These are phyloP conservation scores for Todus mexicanus DNA, from an alignment of 2,797 vertebrate genomes.

Conservation along the genomic window DNA sequence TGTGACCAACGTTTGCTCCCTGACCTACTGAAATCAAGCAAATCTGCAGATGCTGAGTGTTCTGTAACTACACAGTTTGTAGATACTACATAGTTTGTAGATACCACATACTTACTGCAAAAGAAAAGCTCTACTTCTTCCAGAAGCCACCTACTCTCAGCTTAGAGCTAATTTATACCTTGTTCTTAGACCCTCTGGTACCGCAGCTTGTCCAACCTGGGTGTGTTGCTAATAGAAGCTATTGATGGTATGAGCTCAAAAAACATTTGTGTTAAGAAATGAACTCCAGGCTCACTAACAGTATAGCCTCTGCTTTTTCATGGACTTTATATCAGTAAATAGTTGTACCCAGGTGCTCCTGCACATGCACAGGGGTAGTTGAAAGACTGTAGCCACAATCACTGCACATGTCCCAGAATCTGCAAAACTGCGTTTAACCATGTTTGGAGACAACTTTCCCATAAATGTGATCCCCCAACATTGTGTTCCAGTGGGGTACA, in stretches of 20 bases:
- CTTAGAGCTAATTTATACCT: not conserved
- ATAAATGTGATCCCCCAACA: not conserved
- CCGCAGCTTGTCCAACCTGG: not conserved
- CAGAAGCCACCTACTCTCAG: not conserved
- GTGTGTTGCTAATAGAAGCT: not conserved
- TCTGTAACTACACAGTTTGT: too few relatives aligned
- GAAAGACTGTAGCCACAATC: not conserved
- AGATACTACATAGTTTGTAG: not conserved
- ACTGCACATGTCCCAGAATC: not conserved
- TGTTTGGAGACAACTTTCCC: not conserved
- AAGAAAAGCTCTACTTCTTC: not conserved
- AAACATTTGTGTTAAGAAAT: not conserved
- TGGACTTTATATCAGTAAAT: not conserved
- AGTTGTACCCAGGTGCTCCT: not conserved
- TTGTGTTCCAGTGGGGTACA: rapidly evolving
- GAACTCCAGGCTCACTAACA: not conserved
- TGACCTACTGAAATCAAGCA: not conserved
- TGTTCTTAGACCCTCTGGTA: not conserved
- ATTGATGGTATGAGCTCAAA: not conserved
- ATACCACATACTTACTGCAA: not conserved
- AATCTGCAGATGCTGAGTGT: not conserved
- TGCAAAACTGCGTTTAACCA: not conserved
- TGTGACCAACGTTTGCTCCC: not conserved
- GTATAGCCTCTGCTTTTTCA: not conserved
- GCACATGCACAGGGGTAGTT: not conserved